Evolutionary conservation across 1,140 invertebrate genomes (phyloP).

Genomic region (Acromyrmex echinatior): DNA sequence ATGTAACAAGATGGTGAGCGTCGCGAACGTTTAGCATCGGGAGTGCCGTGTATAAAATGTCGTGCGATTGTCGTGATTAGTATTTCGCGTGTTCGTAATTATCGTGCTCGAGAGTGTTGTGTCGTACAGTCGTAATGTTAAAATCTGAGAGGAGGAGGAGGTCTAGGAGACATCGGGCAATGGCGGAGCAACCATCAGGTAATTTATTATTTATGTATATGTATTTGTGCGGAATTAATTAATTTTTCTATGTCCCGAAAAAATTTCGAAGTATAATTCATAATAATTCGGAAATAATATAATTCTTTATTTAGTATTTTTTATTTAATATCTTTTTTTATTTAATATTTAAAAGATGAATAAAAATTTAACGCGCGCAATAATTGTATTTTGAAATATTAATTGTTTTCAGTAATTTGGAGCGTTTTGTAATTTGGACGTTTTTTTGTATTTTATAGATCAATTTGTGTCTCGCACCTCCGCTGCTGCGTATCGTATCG

Average conservation of each 20-base stretch:
- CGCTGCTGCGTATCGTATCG: neutral
- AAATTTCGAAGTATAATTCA: neutral
- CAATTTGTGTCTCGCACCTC: neutral
- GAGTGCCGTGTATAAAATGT: neutral
- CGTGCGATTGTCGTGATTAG: neutral
- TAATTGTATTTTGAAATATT: neutral
- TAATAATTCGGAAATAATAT: neutral
- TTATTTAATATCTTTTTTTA: neutral
- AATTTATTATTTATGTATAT: neutral
- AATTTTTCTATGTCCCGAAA: neutral
- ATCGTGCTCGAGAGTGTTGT: neutral
- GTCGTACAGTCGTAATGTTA: neutral
- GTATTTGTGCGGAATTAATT: neutral
- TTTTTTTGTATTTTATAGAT: neutral
- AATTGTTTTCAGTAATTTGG: neutral
- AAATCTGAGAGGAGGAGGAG: neutral
- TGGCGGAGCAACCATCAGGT: neutral
- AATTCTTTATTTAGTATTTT: neutral
- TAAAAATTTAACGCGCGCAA: neutral
- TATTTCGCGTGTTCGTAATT: neutral
- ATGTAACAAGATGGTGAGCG: too few relatives aligned
- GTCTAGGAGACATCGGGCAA: neutral
- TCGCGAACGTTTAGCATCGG: neutral
- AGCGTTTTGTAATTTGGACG: too few relatives aligned
- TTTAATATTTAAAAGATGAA: neutral